A percentile compares a stretch with the other conserved stretches of the same genome.
phyloP scores from a whole-genome alignment of 2,113 vertebrate species.

The Lepidiolamprologus cunningtoni region DNA sequence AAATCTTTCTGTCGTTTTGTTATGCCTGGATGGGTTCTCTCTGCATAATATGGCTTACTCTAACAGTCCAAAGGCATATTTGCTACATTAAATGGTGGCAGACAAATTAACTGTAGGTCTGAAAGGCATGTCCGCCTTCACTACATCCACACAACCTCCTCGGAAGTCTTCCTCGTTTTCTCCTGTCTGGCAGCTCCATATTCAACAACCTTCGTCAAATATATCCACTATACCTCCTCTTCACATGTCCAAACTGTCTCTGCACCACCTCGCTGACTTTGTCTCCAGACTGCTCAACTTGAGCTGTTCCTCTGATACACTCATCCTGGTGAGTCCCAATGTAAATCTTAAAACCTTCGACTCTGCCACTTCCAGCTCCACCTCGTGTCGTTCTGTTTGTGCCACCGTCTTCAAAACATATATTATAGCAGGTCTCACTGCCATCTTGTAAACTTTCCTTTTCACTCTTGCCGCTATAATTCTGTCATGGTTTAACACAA shows the following conservation, averaged over 20 bases:
- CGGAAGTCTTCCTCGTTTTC: background rate
- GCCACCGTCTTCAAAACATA: background rate
- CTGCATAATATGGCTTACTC: background rate
- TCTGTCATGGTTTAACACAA: background rate
- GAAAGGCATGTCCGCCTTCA: background rate
- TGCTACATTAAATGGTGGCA: background rate
- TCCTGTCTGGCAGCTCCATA: background rate
- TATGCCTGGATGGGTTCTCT: background rate
- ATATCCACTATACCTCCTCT: background rate
- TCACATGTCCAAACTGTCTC: background rate
- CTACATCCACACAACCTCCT: background rate
- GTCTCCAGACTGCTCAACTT: background rate
- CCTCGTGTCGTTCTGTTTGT: background rate
- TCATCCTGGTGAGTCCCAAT: background rate
- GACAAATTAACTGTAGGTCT: background rate
- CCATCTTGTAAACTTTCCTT: rapidly evolving
- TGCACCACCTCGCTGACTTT: rapidly evolving
- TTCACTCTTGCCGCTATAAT: background rate
- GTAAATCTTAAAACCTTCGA: rapidly evolving
- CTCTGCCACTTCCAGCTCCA: background rate
- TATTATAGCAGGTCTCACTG: background rate
- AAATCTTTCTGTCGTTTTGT: background rate
- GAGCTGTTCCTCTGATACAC: background rate
- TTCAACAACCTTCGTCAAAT: rapidly evolving
- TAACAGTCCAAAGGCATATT: background rate